Evolutionary conservation across 2,888 invertebrate species (phyloP), one percentile per base, ranked within the genome.

Genomic region (Caenorhabditis wallacei): DNA sequence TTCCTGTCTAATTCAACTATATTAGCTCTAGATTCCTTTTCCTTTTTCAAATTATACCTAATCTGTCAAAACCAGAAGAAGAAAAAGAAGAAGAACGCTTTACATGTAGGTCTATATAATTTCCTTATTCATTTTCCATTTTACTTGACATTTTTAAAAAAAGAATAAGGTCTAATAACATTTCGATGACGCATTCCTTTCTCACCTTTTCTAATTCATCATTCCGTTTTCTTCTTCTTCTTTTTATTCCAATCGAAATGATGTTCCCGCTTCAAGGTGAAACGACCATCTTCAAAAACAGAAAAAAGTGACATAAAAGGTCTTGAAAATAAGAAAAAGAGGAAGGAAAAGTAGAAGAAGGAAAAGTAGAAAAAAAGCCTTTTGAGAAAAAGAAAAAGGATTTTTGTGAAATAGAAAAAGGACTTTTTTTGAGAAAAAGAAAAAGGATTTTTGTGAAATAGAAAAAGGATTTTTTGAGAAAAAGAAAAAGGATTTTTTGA

Each of bases 251-350:
- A 30, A 30, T 30, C 30, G 30, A 30, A 63, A 63, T 63, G 30
- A 48, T 63, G 63, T 63, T 46, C 18, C 18, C 13, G 2, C 43
- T 22, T 68, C 68, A 68, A 68, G 68, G 68, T 68, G 66, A 66
- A 66, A 66, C 22, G 8, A 30, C 30, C 30, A 30, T 30, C 30
- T 30, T 30, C 40, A 40, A 40, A 24, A 22, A n/a, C 2, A 13
- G 16, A 43, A 69, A 69, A 69, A 57, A 69, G 69, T 69, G 69
- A 69, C 43, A 56, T 56, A 69, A 46, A 56, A 66, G 66, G 66
- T 53, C 66, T 59, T 22, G 30, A 7, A 40, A 40, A 43, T 11
- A 16, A 68, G 48, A 16, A 26, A 20, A 53, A 4, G 7, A 24
- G 26, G 26, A n/a, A 20, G 53, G 24, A 68, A 53, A 37, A 40